These are phyloP conservation scores for Empis livida DNA, from an alignment of 2,888 invertebrate species.

Conservation along the genomic window DNA sequence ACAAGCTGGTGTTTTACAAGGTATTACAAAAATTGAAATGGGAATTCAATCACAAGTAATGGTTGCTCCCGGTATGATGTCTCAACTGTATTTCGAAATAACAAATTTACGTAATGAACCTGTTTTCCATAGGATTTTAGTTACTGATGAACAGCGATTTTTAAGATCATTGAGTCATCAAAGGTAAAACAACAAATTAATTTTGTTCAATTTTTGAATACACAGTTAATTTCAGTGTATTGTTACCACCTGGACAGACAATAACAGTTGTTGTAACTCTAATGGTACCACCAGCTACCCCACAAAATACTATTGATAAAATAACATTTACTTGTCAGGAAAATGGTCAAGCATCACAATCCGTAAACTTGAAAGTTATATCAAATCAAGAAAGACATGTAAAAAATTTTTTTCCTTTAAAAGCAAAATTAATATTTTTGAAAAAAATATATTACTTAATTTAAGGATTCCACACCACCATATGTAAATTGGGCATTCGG, in stretches of 20 bases:
- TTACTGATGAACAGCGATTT: constrained; percentile 45
- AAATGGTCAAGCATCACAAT: constrained; percentile 30
- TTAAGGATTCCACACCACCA: constrained; percentile 44
- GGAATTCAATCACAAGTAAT: constrained; percentile 37
- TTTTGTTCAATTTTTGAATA: background rate
- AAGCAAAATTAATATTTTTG: background rate
- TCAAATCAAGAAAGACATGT: constrained; percentile 27
- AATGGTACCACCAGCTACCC: constrained; percentile 35
- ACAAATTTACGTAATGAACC: constrained; percentile 51
- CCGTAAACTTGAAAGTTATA: constrained; percentile 34
- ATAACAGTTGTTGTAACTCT: constrained; percentile 43
- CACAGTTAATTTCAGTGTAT: constrained; percentile 17
- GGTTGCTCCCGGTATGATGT: constrained; percentile 27
- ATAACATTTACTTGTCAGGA: constrained; percentile 48
- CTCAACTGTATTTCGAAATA: constrained; percentile 52
- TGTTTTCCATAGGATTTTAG: constrained; percentile 44
- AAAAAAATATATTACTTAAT: background rate
- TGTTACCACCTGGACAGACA: constrained; percentile 36
- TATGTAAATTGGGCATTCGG: constrained; percentile 49
- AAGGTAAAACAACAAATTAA: constrained; percentile 36
- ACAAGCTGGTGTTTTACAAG: constrained; percentile 3
- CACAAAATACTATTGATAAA: constrained; percentile 44
- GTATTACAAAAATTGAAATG: constrained; percentile 35
- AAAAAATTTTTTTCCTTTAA: constrained; percentile 4
- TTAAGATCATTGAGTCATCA: constrained; percentile 43